Conservation (phyloP, 2,797 vertebrate genomes). For the Taenioides sp. region DNA sequence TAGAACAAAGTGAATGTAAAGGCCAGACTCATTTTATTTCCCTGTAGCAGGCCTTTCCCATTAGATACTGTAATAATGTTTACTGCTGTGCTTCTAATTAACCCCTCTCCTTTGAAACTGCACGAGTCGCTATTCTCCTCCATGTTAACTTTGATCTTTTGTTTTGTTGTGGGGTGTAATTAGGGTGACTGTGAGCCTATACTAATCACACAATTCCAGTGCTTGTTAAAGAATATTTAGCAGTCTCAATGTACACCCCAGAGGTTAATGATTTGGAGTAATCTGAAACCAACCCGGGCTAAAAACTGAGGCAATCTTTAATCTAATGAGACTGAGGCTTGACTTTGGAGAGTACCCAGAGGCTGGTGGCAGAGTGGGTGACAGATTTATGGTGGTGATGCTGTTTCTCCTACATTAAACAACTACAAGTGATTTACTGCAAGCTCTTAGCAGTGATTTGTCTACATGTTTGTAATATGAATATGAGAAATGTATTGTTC, state of each 20-base stretch:
- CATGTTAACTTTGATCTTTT: constrained; percentile 48
- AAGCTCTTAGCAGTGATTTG: constrained; percentile 28
- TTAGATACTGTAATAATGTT: constrained; percentile 26
- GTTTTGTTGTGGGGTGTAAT: constrained; percentile 48
- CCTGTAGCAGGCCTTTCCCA: constrained; percentile 15
- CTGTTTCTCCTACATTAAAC: constrained; percentile 44
- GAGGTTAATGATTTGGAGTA: constrained; percentile 60
- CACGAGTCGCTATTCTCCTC: constrained; percentile 21
- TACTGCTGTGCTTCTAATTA: constrained; percentile 26
- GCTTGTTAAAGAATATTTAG: constrained; percentile 47
- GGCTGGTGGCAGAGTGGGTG: constrained; percentile 46
- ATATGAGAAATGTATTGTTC: not conserved
- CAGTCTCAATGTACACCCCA: constrained; percentile 39
- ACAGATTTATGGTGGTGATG: constrained; percentile 51
- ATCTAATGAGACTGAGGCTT: constrained; percentile 59
- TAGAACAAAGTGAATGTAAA: not conserved
- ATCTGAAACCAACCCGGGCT: constrained; percentile 52
- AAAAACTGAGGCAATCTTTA: constrained; percentile 63
- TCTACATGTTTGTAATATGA: not conserved
- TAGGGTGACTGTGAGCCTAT: constrained; percentile 46
- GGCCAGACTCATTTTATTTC: not conserved
- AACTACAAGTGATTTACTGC: constrained; percentile 22
- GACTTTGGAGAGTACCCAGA: constrained; percentile 57
- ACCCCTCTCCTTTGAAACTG: constrained; percentile 20
- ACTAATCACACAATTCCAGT: constrained; percentile 38